Percentiles rank a stretch among this genome's conserved stretches.
Conservation (phyloP, 2,797 vertebrate species). For the Eospalax fontanierii region DNA sequence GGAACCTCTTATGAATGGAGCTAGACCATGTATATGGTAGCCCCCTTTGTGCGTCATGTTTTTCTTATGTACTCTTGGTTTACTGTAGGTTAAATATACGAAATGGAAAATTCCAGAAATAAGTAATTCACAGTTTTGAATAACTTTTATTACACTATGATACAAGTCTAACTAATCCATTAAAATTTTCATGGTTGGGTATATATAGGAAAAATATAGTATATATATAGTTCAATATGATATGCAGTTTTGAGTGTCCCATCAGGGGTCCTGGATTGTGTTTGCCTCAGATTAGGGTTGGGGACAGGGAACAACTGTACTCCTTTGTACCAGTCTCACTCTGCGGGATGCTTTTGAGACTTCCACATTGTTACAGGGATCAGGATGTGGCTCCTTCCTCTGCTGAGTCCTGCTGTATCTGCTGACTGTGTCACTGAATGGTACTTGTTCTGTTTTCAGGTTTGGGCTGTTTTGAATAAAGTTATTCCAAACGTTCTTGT, state of each 20-base stretch:
- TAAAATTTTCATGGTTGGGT: neutral
- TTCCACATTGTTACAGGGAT: rapidly evolving
- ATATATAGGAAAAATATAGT: neutral
- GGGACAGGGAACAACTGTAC: too few relatives aligned
- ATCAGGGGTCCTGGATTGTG: neutral
- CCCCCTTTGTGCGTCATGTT: neutral
- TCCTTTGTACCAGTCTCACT: rapidly evolving
- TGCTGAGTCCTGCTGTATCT: rapidly evolving
- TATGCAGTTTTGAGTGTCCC: rapidly evolving
- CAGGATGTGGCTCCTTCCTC: neutral
- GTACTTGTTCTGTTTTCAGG: neutral
- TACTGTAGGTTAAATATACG: neutral
- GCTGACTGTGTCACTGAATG: rapidly evolving
- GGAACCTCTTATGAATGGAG: neutral
- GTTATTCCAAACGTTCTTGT: neutral
- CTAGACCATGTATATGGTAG: rapidly evolving
- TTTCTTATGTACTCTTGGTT: too few relatives aligned
- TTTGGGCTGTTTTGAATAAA: neutral
- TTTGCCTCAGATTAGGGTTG: neutral
- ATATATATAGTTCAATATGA: neutral
- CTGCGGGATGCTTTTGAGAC: rapidly evolving
- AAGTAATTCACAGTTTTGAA: neutral
- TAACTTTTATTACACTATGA: neutral
- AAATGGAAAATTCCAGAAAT: slow-evolving; percentile 4
- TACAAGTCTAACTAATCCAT: neutral